Conservation (phyloP, 1,140 invertebrate genomes). For the Wasmannia auropunctata region DNA sequence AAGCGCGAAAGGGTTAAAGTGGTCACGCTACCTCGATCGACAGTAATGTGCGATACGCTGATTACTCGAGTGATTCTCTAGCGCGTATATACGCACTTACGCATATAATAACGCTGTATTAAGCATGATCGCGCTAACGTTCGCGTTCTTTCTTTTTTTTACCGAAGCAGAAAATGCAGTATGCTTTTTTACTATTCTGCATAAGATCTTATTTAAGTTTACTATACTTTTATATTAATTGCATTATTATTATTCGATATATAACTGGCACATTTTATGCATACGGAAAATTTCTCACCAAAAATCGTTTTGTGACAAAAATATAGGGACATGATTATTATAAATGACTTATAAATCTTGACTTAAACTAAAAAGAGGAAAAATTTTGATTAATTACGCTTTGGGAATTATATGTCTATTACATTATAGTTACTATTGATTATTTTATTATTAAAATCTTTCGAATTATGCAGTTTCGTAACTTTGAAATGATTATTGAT, state of each 20-base stretch:
- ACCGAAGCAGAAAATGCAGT: background rate
- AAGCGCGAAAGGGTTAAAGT: slow-evolving; percentile 9
- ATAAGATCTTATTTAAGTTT: background rate
- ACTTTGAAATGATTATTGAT: too few species aligned
- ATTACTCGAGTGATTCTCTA: slow-evolving; percentile 24
- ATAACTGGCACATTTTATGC: too few species aligned
- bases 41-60: slow-evolving; percentile 14
- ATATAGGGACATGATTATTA: too few species aligned
- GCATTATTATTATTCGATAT: background rate
- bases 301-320: too few species aligned
- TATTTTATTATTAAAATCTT: too few species aligned
- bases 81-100: background rate
- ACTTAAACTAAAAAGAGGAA: too few species aligned
- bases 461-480: too few species aligned
- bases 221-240: background rate
- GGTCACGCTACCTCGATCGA: background rate
- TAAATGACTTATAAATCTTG: too few species aligned
- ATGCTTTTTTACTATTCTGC: background rate
- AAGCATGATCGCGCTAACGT: background rate
- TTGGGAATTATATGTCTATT: too few species aligned
- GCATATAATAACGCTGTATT: background rate
- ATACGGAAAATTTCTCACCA: too few species aligned
- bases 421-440: too few species aligned
- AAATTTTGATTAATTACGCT: too few species aligned
- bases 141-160: background rate